phyloP scores from a whole-genome alignment of 2,113 vertebrate species.

The Archocentrus centrarchus region DNA sequence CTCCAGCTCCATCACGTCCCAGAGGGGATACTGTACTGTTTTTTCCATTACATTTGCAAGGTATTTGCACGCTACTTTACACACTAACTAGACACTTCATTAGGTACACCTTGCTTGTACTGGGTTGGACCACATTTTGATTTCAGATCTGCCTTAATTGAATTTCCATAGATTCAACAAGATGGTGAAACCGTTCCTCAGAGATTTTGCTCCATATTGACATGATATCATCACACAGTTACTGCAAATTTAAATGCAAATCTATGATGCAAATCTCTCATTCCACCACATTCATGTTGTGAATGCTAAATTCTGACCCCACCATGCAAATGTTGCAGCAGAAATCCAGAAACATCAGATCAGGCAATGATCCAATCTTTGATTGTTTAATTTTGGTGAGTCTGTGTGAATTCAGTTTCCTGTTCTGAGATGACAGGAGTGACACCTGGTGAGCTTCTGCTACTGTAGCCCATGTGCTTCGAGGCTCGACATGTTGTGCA shows the following conservation, averaged over 20 bases:
- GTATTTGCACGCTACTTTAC: background rate
- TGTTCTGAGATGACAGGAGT: no score
- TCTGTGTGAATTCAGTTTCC: background rate
- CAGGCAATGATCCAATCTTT: background rate
- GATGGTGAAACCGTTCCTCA: background rate
- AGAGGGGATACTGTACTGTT: background rate
- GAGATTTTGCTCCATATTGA: background rate
- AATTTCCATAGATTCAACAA: background rate
- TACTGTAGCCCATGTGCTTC: no score
- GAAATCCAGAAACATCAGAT: background rate
- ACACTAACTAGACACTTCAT: no score
- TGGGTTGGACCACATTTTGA: background rate
- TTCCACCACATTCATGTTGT: no score
- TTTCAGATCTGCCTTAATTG: background rate
- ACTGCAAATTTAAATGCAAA: no score
- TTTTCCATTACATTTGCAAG: background rate
- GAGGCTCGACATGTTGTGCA: no score
- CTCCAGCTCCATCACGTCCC: background rate
- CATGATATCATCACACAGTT: background rate
- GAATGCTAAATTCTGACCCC: no score
- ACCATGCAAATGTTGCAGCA: background rate
- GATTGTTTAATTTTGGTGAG: background rate
- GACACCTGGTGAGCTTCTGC: no score
- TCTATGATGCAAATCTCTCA: no score
- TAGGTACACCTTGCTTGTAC: background rate